phyloP scores from a whole-genome alignment of 2,888 invertebrate genomes.

The Rhagophthalmus giganteus region DNA sequence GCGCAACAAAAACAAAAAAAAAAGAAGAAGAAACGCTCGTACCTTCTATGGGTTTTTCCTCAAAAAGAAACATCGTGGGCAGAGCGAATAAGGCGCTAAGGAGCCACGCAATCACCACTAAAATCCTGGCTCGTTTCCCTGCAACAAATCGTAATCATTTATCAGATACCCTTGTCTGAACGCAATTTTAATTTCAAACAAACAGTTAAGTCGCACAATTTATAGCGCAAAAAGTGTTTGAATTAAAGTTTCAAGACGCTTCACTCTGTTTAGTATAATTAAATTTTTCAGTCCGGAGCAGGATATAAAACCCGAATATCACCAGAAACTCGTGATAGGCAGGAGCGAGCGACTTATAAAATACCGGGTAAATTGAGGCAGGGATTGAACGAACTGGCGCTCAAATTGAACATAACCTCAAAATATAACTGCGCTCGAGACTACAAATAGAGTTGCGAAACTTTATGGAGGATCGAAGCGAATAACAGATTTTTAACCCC shows the following conservation, averaged over 20 bases:
- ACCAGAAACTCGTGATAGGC: constrained; percentile 7
- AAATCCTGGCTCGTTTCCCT: constrained; percentile 83
- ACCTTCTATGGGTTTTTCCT: constrained; percentile 79
- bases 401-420: no score
- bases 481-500: no score
- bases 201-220: no score
- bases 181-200: constrained; percentile 23
- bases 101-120: constrained; percentile 81
- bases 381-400: no score
- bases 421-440: no score
- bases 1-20: no score
- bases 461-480: no score
- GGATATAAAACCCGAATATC: constrained; percentile 31
- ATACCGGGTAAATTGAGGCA: no score
- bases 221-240: constrained; percentile 1
- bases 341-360: no score
- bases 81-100: constrained; percentile 80
- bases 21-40: no score
- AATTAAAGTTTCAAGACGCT: constrained; percentile 7
- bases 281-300: constrained; percentile 30
- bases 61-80: constrained; percentile 80
- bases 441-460: no score
- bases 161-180: constrained; percentile 13
- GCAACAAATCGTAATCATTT: constrained; percentile 45
- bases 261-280: constrained; percentile 23